Evolutionary conservation across 2,113 vertebrate genomes (phyloP), one percentile per base, ranked within the genome.

Genomic region (Antigone vipio): DNA sequence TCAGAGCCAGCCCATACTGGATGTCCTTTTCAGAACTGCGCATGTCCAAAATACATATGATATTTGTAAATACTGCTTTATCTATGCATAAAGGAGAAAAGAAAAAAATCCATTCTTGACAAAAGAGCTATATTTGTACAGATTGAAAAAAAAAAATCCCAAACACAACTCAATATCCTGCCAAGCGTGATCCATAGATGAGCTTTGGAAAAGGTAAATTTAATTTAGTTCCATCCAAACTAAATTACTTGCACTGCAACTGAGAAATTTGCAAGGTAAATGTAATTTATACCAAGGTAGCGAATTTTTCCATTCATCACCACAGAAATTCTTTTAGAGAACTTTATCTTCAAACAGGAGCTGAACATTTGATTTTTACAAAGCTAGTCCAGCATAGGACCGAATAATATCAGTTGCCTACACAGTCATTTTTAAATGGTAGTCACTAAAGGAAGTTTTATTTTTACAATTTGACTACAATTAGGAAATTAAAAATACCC

Each of bases 231-330:
- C 80, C 80, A 78, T 62, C 74, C 77, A 97, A 95, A 97, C 77
- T 92, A 93, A 96, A 97, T 94, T 91, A 96, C 94, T 88, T 87
- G 58, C 86, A 82, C 62, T 9, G 11, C 89, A 75, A 73, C 67
- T 64, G 89, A 93, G 66, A 93, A 93, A 97, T 95, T 96, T 97
- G 95, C 95, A 95, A 97, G 89, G 95, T 91, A 93, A 97, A 97
- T 95, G 86, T 89, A 92, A 95, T 96, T 93, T 95, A 60, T 95
- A 93, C 45, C 29, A 69, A 82, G 58, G 77, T 45, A 92, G 76
- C 7, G 75, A 87, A 38, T 75, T 44, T 79, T 96, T 95, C 80
- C 50, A 55, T 94, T 87, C 86, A 91, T 87, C 92, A 92, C 32
- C 35, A 58, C 7, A 69, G 62, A 89, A 92, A 78, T 82, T 87